Conservation (phyloP, 2,113 vertebrate genomes). For the Anolis carolinensis region DNA sequence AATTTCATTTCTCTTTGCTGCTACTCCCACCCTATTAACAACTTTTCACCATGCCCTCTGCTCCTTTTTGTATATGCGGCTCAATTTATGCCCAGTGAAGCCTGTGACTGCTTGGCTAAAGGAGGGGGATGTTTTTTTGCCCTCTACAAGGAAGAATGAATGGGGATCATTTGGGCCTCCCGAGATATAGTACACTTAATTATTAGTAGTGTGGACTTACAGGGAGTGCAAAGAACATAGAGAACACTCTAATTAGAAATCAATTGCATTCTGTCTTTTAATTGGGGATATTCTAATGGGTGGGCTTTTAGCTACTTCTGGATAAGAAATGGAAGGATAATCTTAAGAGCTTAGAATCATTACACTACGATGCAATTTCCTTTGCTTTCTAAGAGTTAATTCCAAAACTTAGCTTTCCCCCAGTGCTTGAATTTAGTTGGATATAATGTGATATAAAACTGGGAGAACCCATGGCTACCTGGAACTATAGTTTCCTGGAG, state of each 20-base stretch:
- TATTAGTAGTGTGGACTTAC: constrained; percentile 54
- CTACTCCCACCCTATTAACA: background rate
- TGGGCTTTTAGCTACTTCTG: constrained; percentile 33
- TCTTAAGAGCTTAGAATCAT: background rate
- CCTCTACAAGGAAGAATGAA: constrained; percentile 55
- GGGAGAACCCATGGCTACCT: background rate
- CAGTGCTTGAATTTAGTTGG: too few relatives aligned
- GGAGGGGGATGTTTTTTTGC: constrained; percentile 41
- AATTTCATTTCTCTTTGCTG: background rate
- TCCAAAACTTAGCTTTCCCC: background rate
- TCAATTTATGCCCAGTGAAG: background rate
- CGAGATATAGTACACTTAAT: constrained; percentile 66
- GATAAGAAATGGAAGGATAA: background rate
- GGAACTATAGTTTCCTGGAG: background rate
- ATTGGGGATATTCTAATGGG: constrained; percentile 51
- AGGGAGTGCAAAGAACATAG: constrained; percentile 42
- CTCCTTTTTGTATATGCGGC: constrained; percentile 38
- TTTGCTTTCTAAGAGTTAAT: background rate
- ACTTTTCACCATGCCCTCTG: background rate
- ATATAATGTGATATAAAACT: background rate
- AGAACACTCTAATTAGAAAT: constrained; percentile 71
- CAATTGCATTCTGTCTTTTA: constrained; percentile 66
- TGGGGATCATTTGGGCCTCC: constrained; percentile 59
- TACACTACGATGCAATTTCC: background rate
- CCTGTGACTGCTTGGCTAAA: constrained; percentile 6